phyloP scores from a whole-genome alignment of 2,888 invertebrate species.

The Diadegma fenestrale region DNA sequence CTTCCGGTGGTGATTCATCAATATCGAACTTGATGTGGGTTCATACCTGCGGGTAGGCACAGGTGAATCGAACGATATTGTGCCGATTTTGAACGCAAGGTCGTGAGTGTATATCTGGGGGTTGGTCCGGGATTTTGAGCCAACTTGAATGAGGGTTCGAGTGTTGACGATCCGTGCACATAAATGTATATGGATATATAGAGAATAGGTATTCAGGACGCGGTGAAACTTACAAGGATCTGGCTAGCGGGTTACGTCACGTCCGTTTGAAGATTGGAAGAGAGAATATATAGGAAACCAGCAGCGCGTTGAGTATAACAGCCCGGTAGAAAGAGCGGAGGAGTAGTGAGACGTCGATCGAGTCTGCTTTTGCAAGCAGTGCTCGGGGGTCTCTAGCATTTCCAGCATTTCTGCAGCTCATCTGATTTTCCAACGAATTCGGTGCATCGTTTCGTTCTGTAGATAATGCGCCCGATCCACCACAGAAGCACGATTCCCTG shows the following conservation, averaged over 20 bases:
- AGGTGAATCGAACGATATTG: conserved; percentile 36
- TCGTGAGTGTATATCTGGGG: conserved; percentile 42
- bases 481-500: conserved; percentile 28
- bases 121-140: conserved; percentile 31
- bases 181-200: conserved; percentile 25
- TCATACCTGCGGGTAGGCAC: not conserved
- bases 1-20: not conserved
- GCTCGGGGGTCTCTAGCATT: conserved; percentile 23
- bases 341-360: conserved; percentile 36
- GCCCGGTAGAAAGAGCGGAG: conserved; percentile 4
- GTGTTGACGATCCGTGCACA: conserved; percentile 31
- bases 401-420: conserved; percentile 13
- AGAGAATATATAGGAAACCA: conserved; percentile 37
- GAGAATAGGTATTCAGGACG: conserved; percentile 54
- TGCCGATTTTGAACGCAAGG: conserved; percentile 46
- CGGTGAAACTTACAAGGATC: conserved; percentile 50
- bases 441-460: conserved; percentile 46
- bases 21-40: not conserved
- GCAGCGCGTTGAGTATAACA: conserved; percentile 42
- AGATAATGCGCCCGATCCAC: conserved; percentile 56
- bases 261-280: conserved; percentile 66
- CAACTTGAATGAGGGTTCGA: conserved; percentile 45
- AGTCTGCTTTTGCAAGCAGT: conserved; percentile 35
- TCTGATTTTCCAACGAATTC: conserved; percentile 23
- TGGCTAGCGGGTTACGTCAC: conserved; percentile 58